Conservation (phyloP, 2,797 vertebrate species). For the Xiphorhynchus erythropygius region DNA sequence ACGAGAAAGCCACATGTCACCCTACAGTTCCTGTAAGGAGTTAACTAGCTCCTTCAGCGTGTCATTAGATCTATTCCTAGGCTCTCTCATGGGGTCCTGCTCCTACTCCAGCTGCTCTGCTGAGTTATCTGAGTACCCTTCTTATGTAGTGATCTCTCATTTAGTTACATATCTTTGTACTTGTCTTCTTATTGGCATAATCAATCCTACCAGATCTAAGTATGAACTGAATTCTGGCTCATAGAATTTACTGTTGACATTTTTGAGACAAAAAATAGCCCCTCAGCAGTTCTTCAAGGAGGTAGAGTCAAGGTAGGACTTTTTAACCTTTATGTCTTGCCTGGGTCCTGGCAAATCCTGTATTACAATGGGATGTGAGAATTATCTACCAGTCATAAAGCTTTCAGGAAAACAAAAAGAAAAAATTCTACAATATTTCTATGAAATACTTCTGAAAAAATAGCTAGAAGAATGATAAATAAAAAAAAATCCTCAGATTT, state of each 20-base stretch:
- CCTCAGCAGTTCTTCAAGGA: neutral
- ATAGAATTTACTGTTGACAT: neutral
- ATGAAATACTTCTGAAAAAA: neutral
- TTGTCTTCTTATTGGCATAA: neutral
- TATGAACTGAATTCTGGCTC: neutral
- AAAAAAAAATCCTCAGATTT: neutral
- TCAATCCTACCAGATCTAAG: neutral
- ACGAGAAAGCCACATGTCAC: neutral
- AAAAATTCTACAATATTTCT: neutral
- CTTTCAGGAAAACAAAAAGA: neutral
- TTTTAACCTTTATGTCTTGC: neutral
- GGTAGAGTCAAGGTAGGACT: neutral
- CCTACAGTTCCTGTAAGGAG: neutral
- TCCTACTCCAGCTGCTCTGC: neutral
- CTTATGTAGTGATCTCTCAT: neutral
- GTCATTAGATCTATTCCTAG: neutral
- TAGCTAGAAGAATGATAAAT: neutral
- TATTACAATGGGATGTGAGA: neutral
- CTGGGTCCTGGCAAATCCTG: neutral
- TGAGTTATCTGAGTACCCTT: neutral
- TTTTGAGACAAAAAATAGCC: neutral
- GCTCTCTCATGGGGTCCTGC: neutral
- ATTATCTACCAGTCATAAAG: neutral
- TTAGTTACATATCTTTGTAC: neutral
- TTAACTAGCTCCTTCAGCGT: neutral